Evolutionary conservation across 2,797 vertebrate species (phyloP).

Genomic region (Coendou prehensilis): DNA sequence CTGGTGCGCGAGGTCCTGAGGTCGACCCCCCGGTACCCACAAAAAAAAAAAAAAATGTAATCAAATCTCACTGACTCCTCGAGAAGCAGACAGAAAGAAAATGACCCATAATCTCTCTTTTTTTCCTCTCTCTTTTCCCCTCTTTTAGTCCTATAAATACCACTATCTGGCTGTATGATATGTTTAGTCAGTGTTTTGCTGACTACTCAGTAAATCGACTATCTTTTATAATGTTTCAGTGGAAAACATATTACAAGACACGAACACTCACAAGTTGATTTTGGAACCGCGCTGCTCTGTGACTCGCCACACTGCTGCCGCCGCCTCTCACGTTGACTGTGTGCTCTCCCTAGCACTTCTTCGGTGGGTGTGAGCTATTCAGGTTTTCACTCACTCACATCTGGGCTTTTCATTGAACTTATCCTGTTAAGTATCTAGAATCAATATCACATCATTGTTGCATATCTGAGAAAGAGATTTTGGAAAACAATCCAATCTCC

Average conservation of each 20-base stretch:
- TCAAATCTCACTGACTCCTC: too few species aligned
- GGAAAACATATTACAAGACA: not conserved
- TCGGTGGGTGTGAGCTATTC: not conserved
- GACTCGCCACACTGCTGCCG: too few species aligned
- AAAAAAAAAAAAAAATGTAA: not conserved
- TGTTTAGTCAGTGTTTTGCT: constrained; percentile 25
- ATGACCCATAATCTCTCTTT: not conserved
- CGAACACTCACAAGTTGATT: not conserved
- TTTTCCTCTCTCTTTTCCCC: not conserved
- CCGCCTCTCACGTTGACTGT: not conserved
- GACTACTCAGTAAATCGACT: not conserved
- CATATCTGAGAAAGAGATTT: constrained; percentile 55
- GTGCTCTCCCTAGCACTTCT: not conserved
- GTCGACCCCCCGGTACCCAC: too few species aligned
- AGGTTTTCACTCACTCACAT: not conserved
- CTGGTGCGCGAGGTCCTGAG: too few species aligned
- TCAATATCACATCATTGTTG: constrained; percentile 61
- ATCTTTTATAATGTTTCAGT: not conserved
- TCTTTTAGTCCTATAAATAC: not conserved
- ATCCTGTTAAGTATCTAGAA: constrained; percentile 59
- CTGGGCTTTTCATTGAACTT: constrained; percentile 31
- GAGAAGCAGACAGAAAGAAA: constrained; percentile 31
- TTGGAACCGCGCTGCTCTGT: not conserved
- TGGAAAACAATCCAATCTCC: constrained; percentile 62
- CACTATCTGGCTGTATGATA: not conserved